phyloP scores from a whole-genome alignment of 2,888 invertebrate genomes.

The Drosophila subsilvestris region DNA sequence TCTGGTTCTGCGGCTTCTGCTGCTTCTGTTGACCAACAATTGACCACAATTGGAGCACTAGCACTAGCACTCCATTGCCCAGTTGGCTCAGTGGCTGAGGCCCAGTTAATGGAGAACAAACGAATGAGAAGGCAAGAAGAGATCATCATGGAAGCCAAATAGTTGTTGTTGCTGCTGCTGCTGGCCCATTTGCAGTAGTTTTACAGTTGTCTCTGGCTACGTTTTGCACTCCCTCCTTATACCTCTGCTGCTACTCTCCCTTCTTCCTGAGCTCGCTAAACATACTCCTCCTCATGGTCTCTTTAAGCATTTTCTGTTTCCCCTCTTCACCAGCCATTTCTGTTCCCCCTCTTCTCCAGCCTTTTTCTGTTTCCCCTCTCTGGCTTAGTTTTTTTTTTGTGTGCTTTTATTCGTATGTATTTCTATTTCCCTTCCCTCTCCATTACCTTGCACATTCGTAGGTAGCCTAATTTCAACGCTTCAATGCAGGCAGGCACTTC shows the following conservation, averaged over 20 bases:
- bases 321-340: background rate
- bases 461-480: conserved; percentile 79
- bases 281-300: too few species aligned
- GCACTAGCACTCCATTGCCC: conserved; percentile 50
- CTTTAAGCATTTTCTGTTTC: too few species aligned
- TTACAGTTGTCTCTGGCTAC: conserved; percentile 44
- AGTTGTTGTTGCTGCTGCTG: conserved; percentile 62
- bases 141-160: conserved; percentile 67
- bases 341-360: background rate
- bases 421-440: background rate
- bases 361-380: background rate
- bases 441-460: conserved; percentile 52
- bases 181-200: conserved; percentile 68
- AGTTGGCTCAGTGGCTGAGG: conserved; percentile 28
- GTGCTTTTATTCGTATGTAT: conserved; percentile 35
- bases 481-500: conserved; percentile 64
- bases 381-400: conserved; percentile 15
- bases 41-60: conserved; percentile 77
- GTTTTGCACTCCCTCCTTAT: background rate
- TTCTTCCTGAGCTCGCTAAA: background rate
- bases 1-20: conserved; percentile 15
- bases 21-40: conserved; percentile 61
- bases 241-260: background rate
- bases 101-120: conserved; percentile 12
- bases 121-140: conserved; percentile 47